phyloP scores from a whole-genome alignment of 92 coral and sea anemone species.

The Zoanthus sociatus region DNA sequence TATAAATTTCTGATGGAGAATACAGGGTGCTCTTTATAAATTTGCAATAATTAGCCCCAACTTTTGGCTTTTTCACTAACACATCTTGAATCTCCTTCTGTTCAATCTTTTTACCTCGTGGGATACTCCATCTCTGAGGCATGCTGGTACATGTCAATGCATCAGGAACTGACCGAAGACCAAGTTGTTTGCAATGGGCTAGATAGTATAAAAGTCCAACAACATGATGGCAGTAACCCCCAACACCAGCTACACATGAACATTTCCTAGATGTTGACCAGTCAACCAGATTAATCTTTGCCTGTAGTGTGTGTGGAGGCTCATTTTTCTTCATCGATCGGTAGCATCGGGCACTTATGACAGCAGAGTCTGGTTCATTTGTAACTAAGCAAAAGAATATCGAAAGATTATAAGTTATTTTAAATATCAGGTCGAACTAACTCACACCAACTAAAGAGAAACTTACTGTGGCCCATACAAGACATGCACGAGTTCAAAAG shows the following conservation, averaged over 20 bases:
- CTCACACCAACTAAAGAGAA: slow-evolving; percentile 1
- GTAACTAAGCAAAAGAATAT: slow-evolving; percentile 1
- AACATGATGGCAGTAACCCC: slow-evolving; percentile 69
- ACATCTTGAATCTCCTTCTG: slow-evolving; percentile 38
- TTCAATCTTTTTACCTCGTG: slow-evolving; percentile 57
- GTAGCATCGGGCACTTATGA: slow-evolving; percentile 46
- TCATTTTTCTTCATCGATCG: slow-evolving; percentile 62
- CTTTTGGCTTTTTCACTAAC: slow-evolving; percentile 53
- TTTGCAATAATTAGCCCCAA: slow-evolving; percentile 16
- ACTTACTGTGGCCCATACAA: slow-evolving; percentile 17
- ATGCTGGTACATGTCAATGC: slow-evolving; percentile 64
- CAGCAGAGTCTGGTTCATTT: neutral
- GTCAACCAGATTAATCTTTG: neutral
- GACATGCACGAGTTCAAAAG: neutral
- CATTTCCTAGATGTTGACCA: slow-evolving; percentile 39
- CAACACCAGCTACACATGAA: slow-evolving; percentile 73
- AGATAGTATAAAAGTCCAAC: slow-evolving; percentile 56
- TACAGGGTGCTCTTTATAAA: slow-evolving; percentile 62
- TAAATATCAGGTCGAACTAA: neutral
- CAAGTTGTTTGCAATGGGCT: slow-evolving; percentile 69
- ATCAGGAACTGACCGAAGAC: slow-evolving; percentile 59
- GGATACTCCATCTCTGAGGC: slow-evolving; percentile 68
- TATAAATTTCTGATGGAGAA: slow-evolving; percentile 52
- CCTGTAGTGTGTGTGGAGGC: slow-evolving; percentile 56
- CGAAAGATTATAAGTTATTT: too few relatives aligned